These are phyloP conservation scores for Disparrhopalites patrizii DNA, from an alignment of 2,888 invertebrate species.

Conservation along the genomic window DNA sequence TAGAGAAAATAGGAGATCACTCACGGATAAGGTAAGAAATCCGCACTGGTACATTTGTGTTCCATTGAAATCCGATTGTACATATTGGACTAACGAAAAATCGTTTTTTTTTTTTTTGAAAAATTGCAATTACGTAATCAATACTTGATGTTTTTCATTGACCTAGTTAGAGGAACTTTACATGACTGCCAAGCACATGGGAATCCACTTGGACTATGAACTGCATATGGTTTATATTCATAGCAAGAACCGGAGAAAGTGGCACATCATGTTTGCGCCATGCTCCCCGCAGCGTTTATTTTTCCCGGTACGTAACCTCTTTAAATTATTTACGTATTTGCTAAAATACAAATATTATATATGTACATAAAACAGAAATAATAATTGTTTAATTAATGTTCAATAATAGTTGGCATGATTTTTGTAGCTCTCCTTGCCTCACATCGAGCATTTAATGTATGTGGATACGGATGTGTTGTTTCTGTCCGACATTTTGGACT, in stretches of 20 bases:
- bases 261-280: conserved; percentile 86
- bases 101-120: too few relatives aligned
- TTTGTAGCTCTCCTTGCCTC: conserved; percentile 68
- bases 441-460: conserved; percentile 81
- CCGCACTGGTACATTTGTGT: too few relatives aligned
- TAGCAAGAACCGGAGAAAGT: conserved; percentile 65
- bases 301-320: conserved; percentile 69
- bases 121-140: too few relatives aligned
- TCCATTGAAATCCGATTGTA: too few relatives aligned
- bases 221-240: conserved; percentile 77
- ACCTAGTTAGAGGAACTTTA: conserved; percentile 5
- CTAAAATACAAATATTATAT: too few relatives aligned
- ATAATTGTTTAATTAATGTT: too few relatives aligned
- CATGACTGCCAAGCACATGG: neutral
- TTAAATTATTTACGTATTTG: neutral
- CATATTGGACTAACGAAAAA: too few relatives aligned
- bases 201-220: conserved; percentile 65
- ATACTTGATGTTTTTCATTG: too few relatives aligned
- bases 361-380: too few relatives aligned
- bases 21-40: conserved; percentile 11
- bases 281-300: conserved; percentile 92
- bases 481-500: conserved; percentile 70
- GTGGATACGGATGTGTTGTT: conserved; percentile 91
- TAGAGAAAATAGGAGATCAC: conserved; percentile 55
- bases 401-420: too few relatives aligned